Base-by-base conservation (phyloP, 2,113 vertebrate genomes). In the Alethe castanea region DNA sequence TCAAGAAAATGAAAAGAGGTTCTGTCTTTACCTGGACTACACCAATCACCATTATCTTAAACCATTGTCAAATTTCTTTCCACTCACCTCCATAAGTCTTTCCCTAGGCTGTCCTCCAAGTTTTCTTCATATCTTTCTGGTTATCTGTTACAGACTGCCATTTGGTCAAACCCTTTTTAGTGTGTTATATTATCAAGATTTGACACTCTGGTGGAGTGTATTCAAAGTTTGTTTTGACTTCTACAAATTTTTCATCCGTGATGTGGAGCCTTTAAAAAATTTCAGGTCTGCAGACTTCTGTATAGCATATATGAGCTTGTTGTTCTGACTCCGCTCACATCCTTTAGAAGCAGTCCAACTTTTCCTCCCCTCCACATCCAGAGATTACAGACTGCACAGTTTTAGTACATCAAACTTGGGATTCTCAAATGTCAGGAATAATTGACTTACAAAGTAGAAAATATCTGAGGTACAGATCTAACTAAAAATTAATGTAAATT, bases 41-140 rank as follows among this genome's bases (percentile, higher is more conserved):
- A 38, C 52, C 1, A 0, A 86, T 9, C 10, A 12, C 90, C 67
- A 40, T 82, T 91, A 90, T 93, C 95, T 96, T 77, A 94, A 94
- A 80, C 35, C 40, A 87, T 64, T 57, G 87, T 86, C 79, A 81
- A 26, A 86, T 82, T 85, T 95, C 84, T 83, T 94, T 70, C 87
- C 52, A 54, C 80, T 73, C 35, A 70, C 79, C 71, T 86, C 59
- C 71, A 9, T 62, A 91, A 76, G 45, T 79, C 74, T 85, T 85
- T 65, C 62, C 80, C 56, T 35, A 94, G 81, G 59, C 77, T 86
- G 47, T 28, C 52, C 57, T 92, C 65, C 81, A 83, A 91, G 19
- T 94, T 91, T 36, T 64, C 86, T 71, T 92, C 53, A 0, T 92
- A 52, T 86, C 54, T 86, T 25, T 74, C 4, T 64, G 40, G 60